These are phyloP conservation scores for Callopanchax toddi DNA, from an alignment of 2,113 vertebrate species.

Conservation along the genomic window DNA sequence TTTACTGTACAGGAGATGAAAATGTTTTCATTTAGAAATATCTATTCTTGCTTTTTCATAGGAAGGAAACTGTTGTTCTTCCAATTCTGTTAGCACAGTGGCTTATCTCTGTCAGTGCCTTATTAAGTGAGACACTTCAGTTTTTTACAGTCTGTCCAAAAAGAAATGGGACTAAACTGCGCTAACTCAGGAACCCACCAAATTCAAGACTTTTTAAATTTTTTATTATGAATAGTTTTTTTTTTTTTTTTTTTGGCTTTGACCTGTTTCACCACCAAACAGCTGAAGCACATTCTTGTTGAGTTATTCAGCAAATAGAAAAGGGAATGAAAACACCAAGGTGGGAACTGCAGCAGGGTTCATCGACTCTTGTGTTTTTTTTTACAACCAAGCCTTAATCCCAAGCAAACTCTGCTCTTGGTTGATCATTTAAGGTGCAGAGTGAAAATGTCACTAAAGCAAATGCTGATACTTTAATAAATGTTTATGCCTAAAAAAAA, in stretches of 20 bases:
- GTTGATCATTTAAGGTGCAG: constrained; percentile 27
- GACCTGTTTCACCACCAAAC: constrained; percentile 27
- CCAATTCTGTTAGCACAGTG: constrained; percentile 41
- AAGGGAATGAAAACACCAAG: constrained; percentile 36
- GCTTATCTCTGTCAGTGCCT: constrained; percentile 80
- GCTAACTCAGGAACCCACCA: constrained; percentile 68
- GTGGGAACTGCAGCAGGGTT: constrained; percentile 18
- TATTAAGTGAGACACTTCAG: constrained; percentile 69
- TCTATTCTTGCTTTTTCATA: constrained; percentile 24
- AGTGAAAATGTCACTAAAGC: constrained; percentile 30
- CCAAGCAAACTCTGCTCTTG: constrained; percentile 6
- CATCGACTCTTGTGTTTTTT: constrained; percentile 21
- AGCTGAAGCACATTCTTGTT: constrained; percentile 29
- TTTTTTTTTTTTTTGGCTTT: constrained; percentile 37
- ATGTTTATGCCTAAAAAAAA: constrained; percentile 51
- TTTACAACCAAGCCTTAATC: too few species aligned
- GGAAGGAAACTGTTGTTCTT: constrained; percentile 24
- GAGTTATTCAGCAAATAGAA: constrained; percentile 35
- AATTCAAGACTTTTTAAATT: constrained; percentile 36
- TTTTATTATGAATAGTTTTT: constrained; percentile 41
- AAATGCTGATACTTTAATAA: constrained; percentile 52
- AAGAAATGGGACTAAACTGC: constrained; percentile 35
- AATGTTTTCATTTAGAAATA: constrained; percentile 8
- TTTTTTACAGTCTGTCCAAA: constrained; percentile 51
- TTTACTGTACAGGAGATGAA: constrained; percentile 8